Evolutionary conservation across 1,140 invertebrate species (phyloP).

Genomic region (Drosophila kurseongensis): DNA sequence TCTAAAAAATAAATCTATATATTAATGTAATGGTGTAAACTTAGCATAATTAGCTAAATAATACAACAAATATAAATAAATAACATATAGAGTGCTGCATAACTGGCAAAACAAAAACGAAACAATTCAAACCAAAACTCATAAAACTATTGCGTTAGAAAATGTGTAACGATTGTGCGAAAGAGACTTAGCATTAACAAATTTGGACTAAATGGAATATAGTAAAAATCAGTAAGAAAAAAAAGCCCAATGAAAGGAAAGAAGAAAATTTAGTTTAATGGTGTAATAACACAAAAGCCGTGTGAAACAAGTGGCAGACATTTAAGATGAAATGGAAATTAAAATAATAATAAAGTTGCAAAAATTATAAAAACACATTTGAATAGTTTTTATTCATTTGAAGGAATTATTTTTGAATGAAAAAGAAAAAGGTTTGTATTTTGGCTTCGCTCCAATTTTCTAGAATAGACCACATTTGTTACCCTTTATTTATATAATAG

Average conservation of each 20-base stretch:
- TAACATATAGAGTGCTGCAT: slow-evolving; percentile 69
- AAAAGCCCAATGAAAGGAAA: slow-evolving; percentile 40
- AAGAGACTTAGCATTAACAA: slow-evolving; percentile 41
- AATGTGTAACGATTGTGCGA: slow-evolving; percentile 33
- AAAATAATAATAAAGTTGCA: slow-evolving; percentile 78
- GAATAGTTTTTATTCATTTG: not conserved
- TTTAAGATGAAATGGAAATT: slow-evolving; percentile 58
- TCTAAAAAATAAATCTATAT: slow-evolving; percentile 30
- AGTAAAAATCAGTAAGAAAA: slow-evolving; percentile 43
- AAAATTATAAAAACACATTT: slow-evolving; percentile 58
- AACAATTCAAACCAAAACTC: slow-evolving; percentile 58
- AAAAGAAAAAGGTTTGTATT: too few species aligned
- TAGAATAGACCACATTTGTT: too few species aligned
- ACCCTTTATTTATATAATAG: too few species aligned
- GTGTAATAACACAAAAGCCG: slow-evolving; percentile 26
- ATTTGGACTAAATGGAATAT: slow-evolving; percentile 48
- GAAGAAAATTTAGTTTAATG: slow-evolving; percentile 23
- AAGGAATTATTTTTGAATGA: not conserved
- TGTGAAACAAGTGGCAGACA: slow-evolving; percentile 15
- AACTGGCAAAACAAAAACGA: slow-evolving; percentile 46
- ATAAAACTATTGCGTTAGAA: slow-evolving; percentile 67
- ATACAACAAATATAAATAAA: slow-evolving; percentile 54
- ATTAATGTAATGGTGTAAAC: slow-evolving; percentile 75
- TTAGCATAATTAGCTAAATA: slow-evolving; percentile 63
- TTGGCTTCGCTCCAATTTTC: too few species aligned